phyloP scores from a whole-genome alignment of 2,113 vertebrate species.

The Brachirus orientalis region DNA sequence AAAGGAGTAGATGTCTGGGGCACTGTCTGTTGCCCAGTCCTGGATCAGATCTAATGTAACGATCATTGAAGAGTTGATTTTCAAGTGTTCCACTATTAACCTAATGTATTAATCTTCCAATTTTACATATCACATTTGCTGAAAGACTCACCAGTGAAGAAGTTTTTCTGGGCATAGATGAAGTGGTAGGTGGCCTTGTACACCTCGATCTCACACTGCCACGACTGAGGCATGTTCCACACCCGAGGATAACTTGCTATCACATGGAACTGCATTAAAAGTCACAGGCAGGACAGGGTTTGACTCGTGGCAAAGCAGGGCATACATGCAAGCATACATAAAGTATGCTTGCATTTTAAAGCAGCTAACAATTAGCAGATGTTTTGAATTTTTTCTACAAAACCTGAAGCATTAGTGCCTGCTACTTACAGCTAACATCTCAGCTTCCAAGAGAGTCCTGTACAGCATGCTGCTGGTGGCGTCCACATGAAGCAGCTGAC shows the following conservation, averaged over 20 bases:
- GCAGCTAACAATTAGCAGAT: no score
- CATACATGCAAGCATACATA: no score
- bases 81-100: no score
- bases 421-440: slow-evolving; percentile 96
- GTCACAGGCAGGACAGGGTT: background rate
- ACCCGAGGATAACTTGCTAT: slow-evolving; percentile 92
- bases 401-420: background rate
- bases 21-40: slow-evolving; percentile 96
- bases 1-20: slow-evolving; percentile 97
- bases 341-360: no score
- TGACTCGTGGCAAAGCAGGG: background rate
- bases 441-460: slow-evolving; percentile 94
- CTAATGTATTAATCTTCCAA: no score
- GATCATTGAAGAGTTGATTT: background rate
- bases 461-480: slow-evolving; percentile 99
- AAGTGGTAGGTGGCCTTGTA: slow-evolving; percentile 99
- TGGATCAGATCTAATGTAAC: slow-evolving; percentile 90
- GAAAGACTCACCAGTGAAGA: slow-evolving; percentile 90
- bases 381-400: background rate
- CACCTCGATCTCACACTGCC: slow-evolving; percentile 98
- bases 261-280: slow-evolving; percentile 89
- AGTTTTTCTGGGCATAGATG: slow-evolving; percentile 98
- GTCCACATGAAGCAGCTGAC: slow-evolving; percentile 96
- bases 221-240: slow-evolving; percentile 98
- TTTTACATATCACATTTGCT: no score